Conservation (phyloP, 2,888 invertebrate genomes). For the Scotopteryx bipunctaria region DNA sequence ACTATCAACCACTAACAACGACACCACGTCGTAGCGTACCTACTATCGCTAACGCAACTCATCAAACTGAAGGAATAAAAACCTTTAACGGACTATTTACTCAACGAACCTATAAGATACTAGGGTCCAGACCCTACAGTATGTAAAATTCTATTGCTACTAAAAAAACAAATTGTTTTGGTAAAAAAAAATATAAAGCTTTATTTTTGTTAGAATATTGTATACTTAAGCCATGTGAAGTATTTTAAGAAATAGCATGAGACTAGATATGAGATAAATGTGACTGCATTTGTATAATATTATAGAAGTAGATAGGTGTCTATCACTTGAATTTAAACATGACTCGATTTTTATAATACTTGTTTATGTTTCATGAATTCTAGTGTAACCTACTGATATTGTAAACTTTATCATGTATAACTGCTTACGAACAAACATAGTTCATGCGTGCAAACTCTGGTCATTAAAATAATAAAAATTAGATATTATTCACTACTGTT, state of each 20-base stretch:
- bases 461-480: slow-evolving; percentile 1
- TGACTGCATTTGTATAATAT: background rate
- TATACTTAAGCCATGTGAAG: background rate
- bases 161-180: background rate
- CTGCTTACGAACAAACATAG: too few relatives aligned
- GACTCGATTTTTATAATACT: background rate
- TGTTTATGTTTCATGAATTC: background rate
- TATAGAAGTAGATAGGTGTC: background rate
- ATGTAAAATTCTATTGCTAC: too few relatives aligned
- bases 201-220: background rate
- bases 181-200: background rate
- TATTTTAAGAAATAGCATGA: too few relatives aligned
- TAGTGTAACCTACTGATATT: background rate
- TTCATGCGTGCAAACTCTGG: background rate
- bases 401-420: background rate
- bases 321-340: background rate
- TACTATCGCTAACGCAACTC: too few relatives aligned
- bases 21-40: too few relatives aligned
- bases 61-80: too few relatives aligned
- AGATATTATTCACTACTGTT: background rate
- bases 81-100: too few relatives aligned
- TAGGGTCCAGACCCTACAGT: too few relatives aligned
- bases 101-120: too few relatives aligned
- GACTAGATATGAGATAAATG: too few relatives aligned
- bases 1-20: too few relatives aligned